These are phyloP conservation scores for Leptinotarsa texana DNA, from an alignment of 1,140 invertebrate genomes.

Conservation along the genomic window DNA sequence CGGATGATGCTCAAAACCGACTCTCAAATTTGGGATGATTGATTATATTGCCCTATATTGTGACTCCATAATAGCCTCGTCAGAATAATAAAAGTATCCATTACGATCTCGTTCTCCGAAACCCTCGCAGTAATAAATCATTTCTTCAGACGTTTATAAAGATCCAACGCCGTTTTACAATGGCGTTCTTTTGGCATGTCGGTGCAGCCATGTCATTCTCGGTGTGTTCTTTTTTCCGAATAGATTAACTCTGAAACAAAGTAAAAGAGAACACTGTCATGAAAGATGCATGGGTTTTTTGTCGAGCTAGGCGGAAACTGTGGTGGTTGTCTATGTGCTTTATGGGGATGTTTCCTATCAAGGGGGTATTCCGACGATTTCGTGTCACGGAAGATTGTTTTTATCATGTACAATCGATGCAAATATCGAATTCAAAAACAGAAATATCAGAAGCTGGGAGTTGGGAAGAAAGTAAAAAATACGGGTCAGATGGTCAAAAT, in stretches of 20 bases:
- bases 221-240: constrained; percentile 12
- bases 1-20: constrained; percentile 6
- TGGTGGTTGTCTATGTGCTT: neutral
- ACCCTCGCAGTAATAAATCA: constrained; percentile 43
- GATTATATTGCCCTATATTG: constrained; percentile 37
- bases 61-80: constrained; percentile 45
- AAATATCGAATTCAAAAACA: too few species aligned
- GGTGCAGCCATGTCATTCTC: constrained; percentile 27
- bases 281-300: constrained; percentile 3
- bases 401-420: too few species aligned
- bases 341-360: too few species aligned
- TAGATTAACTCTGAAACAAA: constrained; percentile 13
- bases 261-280: neutral
- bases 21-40: constrained; percentile 26
- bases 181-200: constrained; percentile 27
- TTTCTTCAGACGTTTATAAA: constrained; percentile 47
- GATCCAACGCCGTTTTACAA: constrained; percentile 30
- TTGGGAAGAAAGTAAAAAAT: too few species aligned
- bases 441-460: too few species aligned
- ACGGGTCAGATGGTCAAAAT: too few species aligned
- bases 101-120: constrained; percentile 43
- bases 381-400: too few species aligned
- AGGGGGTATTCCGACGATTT: too few species aligned
- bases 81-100: constrained; percentile 47
- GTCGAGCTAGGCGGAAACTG: neutral